Percentiles rank a stretch among this genome's conserved stretches.
Evolutionary conservation across 2,888 invertebrate species (phyloP).

Genomic region (Philereme transversata): DNA sequence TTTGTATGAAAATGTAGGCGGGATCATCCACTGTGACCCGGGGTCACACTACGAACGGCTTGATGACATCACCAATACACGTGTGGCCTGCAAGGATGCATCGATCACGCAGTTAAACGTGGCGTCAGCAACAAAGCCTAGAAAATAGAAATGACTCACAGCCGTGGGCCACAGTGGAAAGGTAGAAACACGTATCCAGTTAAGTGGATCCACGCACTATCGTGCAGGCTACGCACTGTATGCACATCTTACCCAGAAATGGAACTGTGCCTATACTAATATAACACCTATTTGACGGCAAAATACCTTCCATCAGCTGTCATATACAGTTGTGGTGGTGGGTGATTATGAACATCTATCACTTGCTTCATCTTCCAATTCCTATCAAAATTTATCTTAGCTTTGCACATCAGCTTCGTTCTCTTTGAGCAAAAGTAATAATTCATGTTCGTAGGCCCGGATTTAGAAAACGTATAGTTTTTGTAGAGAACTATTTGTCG

Average conservation of each 20-base stretch:
- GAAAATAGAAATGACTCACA: too few species aligned
- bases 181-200: too few species aligned
- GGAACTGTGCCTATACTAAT: background rate
- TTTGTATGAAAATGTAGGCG: too few species aligned
- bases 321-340: slow-evolving; percentile 18
- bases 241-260: background rate
- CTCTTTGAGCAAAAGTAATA: slow-evolving; percentile 38
- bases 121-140: too few species aligned
- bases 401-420: slow-evolving; percentile 32
- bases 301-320: slow-evolving; percentile 17
- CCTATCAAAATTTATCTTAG: slow-evolving; percentile 34
- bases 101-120: too few species aligned
- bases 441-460: slow-evolving; percentile 11
- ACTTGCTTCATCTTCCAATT: slow-evolving; percentile 14
- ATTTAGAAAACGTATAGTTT: slow-evolving; percentile 36
- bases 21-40: too few species aligned
- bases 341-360: slow-evolving; percentile 28
- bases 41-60: too few species aligned
- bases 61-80: too few species aligned
- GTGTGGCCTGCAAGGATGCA: too few species aligned
- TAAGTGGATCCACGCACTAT: too few species aligned
- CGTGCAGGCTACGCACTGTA: too few species aligned
- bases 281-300: slow-evolving; percentile 2
- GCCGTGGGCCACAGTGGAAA: too few species aligned
- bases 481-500: slow-evolving; percentile 34